Base-by-base conservation (phyloP, 2,888 invertebrate genomes). In the Koerneria pararmatus region DNA sequence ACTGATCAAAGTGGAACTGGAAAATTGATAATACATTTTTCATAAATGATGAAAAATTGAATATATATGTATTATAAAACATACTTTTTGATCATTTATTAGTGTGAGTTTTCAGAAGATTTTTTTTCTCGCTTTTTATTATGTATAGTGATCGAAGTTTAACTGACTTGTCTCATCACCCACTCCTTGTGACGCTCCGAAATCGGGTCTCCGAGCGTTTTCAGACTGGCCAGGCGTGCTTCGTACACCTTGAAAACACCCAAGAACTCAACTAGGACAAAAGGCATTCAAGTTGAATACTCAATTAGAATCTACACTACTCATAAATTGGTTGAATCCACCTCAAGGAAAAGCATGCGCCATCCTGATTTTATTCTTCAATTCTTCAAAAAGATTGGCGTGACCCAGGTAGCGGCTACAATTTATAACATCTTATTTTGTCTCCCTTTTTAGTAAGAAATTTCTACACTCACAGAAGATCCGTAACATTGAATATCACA, bases 201-300 rank as follows among this genome's bases (percentile, higher is more conserved):
- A 66, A 95, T 91, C 0, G 95, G 93, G 83, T 94, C 92, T 11
- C 95, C 95, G 84, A 90, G 88, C 71, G 88, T 88, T 87, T 90
- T 80, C 27, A 78, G 82, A 24, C 85, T 83, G 34, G 84, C 82
- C 29, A 88, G 83, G 75, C 86, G 86, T 54, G 88, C 87, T 24
- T 86, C 82, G 79, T 89, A 89, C 41, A 89, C 87, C 24, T 72
- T 29, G 1, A 57, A 56, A 32, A 24, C 15, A 54, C n/a, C n/a
- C n/a, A n/a, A n/a, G n/a, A n/a, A n/a, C n/a, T n/a, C n/a, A n/a
- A n/a, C n/a, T n/a, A n/a, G n/a, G n/a, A n/a, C n/a, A n/a, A n/a
- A n/a, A n/a, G n/a, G n/a, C n/a, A n/a, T n/a, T n/a, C n/a, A n/a
- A n/a, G n/a, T n/a, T n/a, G n/a, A n/a, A n/a, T n/a, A n/a, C n/a